Evolutionary conservation across 92 coral and sea anemone genomes (phyloP).

Genomic region (Porites divaricata): DNA sequence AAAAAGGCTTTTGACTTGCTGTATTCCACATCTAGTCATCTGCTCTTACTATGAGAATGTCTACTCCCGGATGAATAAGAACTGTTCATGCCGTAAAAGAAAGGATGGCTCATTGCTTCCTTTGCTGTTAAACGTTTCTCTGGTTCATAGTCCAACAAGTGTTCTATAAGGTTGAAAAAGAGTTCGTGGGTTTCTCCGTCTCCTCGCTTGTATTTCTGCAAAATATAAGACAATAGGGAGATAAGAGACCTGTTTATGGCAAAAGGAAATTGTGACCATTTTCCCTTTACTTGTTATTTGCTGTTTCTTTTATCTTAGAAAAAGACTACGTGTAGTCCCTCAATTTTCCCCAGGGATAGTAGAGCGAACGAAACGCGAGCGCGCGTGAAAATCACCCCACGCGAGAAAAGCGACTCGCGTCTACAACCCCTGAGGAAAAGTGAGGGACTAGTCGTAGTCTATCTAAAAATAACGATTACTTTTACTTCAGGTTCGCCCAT

Average conservation of each 20-base stretch:
- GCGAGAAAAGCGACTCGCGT: too few species aligned
- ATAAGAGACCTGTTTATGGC: background rate
- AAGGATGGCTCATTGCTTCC: constrained; percentile 93
- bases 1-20: background rate
- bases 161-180: constrained; percentile 89
- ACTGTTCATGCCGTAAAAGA: constrained; percentile 71
- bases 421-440: too few species aligned
- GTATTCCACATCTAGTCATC: constrained; percentile 70
- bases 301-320: too few species aligned
- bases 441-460: too few species aligned
- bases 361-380: too few species aligned
- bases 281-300: too few species aligned
- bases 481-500: too few species aligned
- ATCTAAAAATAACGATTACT: too few species aligned
- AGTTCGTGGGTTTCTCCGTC: constrained; percentile 80
- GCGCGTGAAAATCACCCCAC: too few species aligned
- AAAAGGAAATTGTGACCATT: too few species aligned
- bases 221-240: background rate
- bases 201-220: constrained; percentile 81
- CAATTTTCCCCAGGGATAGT: too few species aligned
- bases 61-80: constrained; percentile 51
- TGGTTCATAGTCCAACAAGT: constrained; percentile 87
- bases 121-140: constrained; percentile 80
- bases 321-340: too few species aligned
- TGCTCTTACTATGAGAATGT: constrained; percentile 91